Conservation (phyloP, 2,888 invertebrate species). For the Sarcophaga rosellei region DNA sequence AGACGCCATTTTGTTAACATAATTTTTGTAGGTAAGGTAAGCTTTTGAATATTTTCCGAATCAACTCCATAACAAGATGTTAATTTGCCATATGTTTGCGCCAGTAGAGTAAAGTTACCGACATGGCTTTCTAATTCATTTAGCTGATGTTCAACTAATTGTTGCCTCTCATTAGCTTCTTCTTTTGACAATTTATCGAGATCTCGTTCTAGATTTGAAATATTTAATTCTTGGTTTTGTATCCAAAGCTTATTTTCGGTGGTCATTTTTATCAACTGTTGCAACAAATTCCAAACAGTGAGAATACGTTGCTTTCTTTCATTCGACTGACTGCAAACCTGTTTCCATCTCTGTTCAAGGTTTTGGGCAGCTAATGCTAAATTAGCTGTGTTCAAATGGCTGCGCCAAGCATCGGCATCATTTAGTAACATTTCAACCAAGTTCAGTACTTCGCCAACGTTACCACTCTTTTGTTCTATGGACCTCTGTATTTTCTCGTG, state of each 20-base stretch:
- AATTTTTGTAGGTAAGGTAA: constrained; percentile 84
- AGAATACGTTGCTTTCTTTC: constrained; percentile 87
- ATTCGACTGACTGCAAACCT: constrained; percentile 87
- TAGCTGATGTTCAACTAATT: constrained; percentile 83
- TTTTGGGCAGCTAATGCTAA: constrained; percentile 86
- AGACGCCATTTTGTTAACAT: constrained; percentile 86
- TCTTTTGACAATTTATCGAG: constrained; percentile 83
- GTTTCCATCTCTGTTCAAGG: constrained; percentile 90
- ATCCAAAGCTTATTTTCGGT: constrained; percentile 85
- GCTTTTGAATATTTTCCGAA: constrained; percentile 85
- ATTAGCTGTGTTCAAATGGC: constrained; percentile 87
- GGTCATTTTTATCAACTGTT: constrained; percentile 83
- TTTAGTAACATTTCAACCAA: constrained; percentile 89
- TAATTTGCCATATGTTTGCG: constrained; percentile 87
- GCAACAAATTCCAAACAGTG: constrained; percentile 84
- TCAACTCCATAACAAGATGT: constrained; percentile 86
- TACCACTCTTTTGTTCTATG: constrained; percentile 89
- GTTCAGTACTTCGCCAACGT: constrained; percentile 90
- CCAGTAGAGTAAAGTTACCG: constrained; percentile 84
- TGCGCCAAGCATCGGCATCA: constrained; percentile 88
- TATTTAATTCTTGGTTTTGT: constrained; percentile 84
- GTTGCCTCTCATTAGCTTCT: constrained; percentile 84
- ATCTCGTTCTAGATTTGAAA: constrained; percentile 83
- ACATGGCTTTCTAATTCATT: constrained; percentile 83
- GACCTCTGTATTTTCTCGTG: constrained; percentile 88